Base-by-base conservation (phyloP, 2,797 vertebrate species). In the Hydrocynus forskahlii region DNA sequence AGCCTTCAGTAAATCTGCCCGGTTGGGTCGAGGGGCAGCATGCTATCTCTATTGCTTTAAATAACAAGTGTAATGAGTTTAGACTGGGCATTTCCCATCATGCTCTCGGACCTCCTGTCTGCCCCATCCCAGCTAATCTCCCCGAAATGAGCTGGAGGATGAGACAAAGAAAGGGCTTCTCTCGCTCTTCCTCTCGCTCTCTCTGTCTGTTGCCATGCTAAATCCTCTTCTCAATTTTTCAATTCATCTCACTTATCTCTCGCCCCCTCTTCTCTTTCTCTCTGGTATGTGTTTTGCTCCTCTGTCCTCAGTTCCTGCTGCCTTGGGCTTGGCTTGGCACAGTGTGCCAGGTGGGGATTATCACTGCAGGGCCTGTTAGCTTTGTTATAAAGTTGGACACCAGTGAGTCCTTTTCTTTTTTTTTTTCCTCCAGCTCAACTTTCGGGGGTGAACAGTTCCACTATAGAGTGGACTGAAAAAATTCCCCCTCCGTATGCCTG, bases 221-320 rank as follows among this genome's bases (percentile, higher is more conserved):
- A 91, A 88, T 92, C 90, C 87, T 87, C 88, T 88, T 87, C 86
- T 86, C 88, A 86, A 7, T 38, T 55, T 87, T 79, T 83, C 73
- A 84, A 79, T 75, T 68, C n/a, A 81, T 74, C 54, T 62, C 68
- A 63, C 54, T 75, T 80, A 79, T 19, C 54, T 48, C 70, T 60
- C 68, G 54, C 79, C 10, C 81, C 81, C 59, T 45, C 19, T 43
- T 62, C n/a, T 12, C 48, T 72, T 48, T 71, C 59, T 78, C 50
- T 54, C 52, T 67, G 57, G 50, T 43, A 21, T 55, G 66, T 78
- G 76, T 52, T 79, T 64, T 76, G 60, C 75, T 85, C 76, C 73
- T 21, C 35, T 63, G 78, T 86, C 76, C 84, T 82, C 55, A 68
- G 68, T 78, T 87, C 75, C 81, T 66, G 84, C 63, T 71, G 78